Base-by-base conservation (phyloP, 2,113 vertebrate species). In the Acrocephalus kingi region DNA sequence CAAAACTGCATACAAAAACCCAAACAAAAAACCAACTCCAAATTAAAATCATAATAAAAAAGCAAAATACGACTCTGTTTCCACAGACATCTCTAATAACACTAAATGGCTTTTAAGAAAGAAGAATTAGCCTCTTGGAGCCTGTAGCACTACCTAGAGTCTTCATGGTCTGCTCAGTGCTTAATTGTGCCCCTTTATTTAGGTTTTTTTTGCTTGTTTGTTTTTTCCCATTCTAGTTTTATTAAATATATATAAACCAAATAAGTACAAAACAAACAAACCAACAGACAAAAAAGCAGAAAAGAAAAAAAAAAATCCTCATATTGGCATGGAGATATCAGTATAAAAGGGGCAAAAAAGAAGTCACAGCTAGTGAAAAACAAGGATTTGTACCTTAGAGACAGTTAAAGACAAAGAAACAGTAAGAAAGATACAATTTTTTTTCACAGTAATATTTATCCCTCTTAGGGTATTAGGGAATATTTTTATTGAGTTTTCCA, bases 251-350 rank as follows among this genome's bases (percentile, higher is more conserved):
- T 51, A 59, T 55, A 63, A 54, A 68, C 11, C n/a, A 54, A 75
- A 68, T 18, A 25, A 61, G 13, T 41, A 30, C 5, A 52, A 71
- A 54, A 11, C 4, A 20, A 62, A 31, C 4, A 66, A 9, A 69
- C 4, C 3, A 43, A 43, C 3, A 37, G 11, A 8, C 2, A 39
- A 39, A 49, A 69, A 35, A 48, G 0, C 4, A 64, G 3, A 0
- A 51, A 68, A 49, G 10, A 39, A 19, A 5, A 2, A 24, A n/a
- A 35, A 13, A 35, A 21, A 1, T 0, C 0, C 30, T 78, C 5
- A 27, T 6, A 37, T 20, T 39, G 45, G 49, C 46, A 51, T 22
- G 13, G 27, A 73, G 5, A 28, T 19, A 61, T 1, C 10, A 45
- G 39, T 5, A 23, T 14, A 80, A 92, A 84, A 77, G 23, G 51